phyloP scores from a whole-genome alignment of 2,113 vertebrate species.

The Sorex fumeus region DNA sequence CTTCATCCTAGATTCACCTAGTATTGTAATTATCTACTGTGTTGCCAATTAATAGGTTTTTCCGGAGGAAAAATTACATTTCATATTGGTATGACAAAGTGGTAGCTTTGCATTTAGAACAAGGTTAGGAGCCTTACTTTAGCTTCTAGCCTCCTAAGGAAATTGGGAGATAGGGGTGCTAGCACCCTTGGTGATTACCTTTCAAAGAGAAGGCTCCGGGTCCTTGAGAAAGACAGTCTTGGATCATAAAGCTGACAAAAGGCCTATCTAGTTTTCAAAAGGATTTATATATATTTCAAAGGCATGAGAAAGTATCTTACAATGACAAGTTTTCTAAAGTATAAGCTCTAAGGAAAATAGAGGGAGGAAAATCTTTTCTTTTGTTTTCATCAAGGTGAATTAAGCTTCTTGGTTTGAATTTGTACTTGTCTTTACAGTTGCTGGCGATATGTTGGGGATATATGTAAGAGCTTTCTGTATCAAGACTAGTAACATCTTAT shows the following conservation, averaged over 20 bases:
- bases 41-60: background rate
- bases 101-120: background rate
- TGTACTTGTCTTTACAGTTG: constrained; percentile 5
- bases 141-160: background rate
- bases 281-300: constrained; percentile 68
- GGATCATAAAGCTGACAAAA: constrained; percentile 60
- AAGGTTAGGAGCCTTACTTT: constrained; percentile 5
- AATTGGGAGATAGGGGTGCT: background rate
- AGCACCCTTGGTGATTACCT: constrained; percentile 14
- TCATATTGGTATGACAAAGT: background rate
- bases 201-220: constrained; percentile 59
- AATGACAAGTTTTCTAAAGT: constrained; percentile 2
- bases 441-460: background rate
- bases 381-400: background rate
- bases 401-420: constrained; percentile 27
- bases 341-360: background rate
- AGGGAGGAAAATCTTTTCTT: background rate
- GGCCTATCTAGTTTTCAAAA: constrained; percentile 60
- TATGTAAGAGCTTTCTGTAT: background rate
- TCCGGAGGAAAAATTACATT: background rate
- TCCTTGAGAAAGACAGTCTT: constrained; percentile 55
- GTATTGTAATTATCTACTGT: background rate
- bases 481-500: background rate
- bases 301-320: constrained; percentile 19
- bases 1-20: constrained; percentile 4